These are phyloP conservation scores for Eretmochelys imbricata DNA, from an alignment of 2,113 vertebrate genomes.

Conservation along the genomic window DNA sequence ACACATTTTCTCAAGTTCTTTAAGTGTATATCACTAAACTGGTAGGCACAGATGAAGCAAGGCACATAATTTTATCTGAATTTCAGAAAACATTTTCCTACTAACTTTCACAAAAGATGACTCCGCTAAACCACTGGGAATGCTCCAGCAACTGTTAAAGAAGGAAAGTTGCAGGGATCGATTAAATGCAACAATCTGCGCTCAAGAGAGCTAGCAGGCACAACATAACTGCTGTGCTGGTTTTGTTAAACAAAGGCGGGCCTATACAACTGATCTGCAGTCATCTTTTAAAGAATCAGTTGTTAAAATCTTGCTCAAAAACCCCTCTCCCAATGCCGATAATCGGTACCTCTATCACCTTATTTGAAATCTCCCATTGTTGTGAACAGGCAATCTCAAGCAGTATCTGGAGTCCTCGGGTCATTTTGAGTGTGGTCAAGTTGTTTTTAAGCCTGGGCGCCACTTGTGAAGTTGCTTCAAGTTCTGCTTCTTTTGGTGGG, in stretches of 20 bases:
- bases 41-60: background rate
- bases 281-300: background rate
- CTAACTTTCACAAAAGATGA: accelerated
- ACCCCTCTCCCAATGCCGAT: background rate
- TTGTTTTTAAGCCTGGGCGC: background rate
- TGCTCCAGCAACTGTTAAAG: background rate
- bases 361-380: background rate
- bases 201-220: background rate
- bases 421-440: background rate
- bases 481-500: background rate
- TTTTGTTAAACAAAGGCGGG: background rate
- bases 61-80: background rate
- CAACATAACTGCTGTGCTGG: background rate
- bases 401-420: background rate
- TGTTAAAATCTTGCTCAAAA: background rate
- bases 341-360: background rate
- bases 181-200: background rate
- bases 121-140: background rate
- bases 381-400: background rate
- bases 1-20: slow-evolving; percentile 42
- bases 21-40: slow-evolving; percentile 15
- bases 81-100: slow-evolving; percentile 26
- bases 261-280: background rate
- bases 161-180: background rate
- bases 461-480: background rate